Evolutionary conservation across 2,797 vertebrate genomes (phyloP).

Genomic region (Labroides dimidiatus): DNA sequence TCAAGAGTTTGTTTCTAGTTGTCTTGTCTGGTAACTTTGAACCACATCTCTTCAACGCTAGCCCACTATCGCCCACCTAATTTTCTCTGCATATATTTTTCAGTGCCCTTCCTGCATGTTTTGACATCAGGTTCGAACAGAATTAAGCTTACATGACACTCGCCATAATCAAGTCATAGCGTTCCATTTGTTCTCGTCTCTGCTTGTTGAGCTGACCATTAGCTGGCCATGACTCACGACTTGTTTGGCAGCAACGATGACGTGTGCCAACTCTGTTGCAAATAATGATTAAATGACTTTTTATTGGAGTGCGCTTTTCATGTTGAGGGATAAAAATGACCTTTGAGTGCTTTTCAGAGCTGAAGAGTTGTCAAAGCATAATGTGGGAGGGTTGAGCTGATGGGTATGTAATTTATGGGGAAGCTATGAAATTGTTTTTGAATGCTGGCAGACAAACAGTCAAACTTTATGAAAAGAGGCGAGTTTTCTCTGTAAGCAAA

Average conservation of each 20-base stretch:
- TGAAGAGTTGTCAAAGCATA: conserved; percentile 73
- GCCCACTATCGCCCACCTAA: conserved; percentile 41
- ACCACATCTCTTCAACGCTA: conserved; percentile 15
- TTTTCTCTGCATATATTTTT: conserved; percentile 36
- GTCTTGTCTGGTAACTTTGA: neutral
- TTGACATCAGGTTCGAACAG: conserved; percentile 68
- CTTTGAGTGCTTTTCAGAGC: conserved; percentile 72
- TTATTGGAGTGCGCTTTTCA: conserved; percentile 64
- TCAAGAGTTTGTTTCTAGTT: too few species aligned
- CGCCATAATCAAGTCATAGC: conserved; percentile 69
- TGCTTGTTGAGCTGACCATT: conserved; percentile 70
- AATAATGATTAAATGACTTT: conserved; percentile 72
- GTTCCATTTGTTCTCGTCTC: conserved; percentile 70
- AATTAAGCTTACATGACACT: conserved; percentile 66
- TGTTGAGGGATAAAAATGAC: conserved; percentile 64
- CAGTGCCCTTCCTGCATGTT: conserved; percentile 57
- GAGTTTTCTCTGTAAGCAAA: conserved; percentile 17
- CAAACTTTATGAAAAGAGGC: conserved; percentile 37
- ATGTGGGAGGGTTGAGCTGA: conserved; percentile 69
- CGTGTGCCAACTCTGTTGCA: conserved; percentile 50
- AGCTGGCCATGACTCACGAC: conserved; percentile 68
- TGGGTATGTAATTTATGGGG: conserved; percentile 69
- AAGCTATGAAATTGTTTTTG: conserved; percentile 56
- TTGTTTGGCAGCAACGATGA: conserved; percentile 62
- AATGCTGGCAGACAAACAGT: conserved; percentile 6